Evolutionary conservation across 2,888 invertebrate species (phyloP).

Genomic region (Merodon equestris): DNA sequence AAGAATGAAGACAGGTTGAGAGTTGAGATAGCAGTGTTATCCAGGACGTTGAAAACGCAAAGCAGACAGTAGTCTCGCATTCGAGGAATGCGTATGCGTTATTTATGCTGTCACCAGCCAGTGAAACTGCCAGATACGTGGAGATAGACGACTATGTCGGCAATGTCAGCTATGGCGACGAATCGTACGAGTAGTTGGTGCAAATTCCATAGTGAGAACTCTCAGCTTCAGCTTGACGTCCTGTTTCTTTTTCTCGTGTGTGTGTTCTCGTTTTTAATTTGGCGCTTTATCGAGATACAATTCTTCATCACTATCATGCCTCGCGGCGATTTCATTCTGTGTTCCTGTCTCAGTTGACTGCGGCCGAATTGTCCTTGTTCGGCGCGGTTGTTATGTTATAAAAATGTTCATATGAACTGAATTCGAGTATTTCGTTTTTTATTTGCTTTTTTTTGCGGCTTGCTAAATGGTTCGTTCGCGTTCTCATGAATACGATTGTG

Average conservation of each 20-base stretch:
- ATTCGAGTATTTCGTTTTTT: constrained; percentile 34
- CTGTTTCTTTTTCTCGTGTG: constrained; percentile 4
- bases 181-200: constrained; percentile 26
- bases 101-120: constrained; percentile 64
- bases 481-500: constrained; percentile 64
- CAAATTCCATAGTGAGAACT: constrained; percentile 64
- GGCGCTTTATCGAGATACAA: constrained; percentile 63
- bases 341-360: constrained; percentile 7
- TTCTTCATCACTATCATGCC: constrained; percentile 55
- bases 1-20: constrained; percentile 54
- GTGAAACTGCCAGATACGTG: constrained; percentile 45
- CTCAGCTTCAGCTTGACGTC: constrained; percentile 44
- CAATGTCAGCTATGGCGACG: too few species aligned
- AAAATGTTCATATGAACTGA: constrained; percentile 57
- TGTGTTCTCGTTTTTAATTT: constrained; percentile 44
- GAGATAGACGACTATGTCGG: not conserved
- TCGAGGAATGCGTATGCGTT: constrained; percentile 53
- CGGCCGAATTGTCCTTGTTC: constrained; percentile 43
- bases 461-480: constrained; percentile 46
- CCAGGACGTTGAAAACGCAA: constrained; percentile 12
- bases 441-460: not conserved
- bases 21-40: constrained; percentile 16
- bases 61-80: constrained; percentile 23
- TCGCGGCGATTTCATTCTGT: constrained; percentile 37
- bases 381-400: constrained; percentile 34